These are phyloP conservation scores for Carassius carassius DNA, from an alignment of 2,113 vertebrate species.

Conservation along the genomic window DNA sequence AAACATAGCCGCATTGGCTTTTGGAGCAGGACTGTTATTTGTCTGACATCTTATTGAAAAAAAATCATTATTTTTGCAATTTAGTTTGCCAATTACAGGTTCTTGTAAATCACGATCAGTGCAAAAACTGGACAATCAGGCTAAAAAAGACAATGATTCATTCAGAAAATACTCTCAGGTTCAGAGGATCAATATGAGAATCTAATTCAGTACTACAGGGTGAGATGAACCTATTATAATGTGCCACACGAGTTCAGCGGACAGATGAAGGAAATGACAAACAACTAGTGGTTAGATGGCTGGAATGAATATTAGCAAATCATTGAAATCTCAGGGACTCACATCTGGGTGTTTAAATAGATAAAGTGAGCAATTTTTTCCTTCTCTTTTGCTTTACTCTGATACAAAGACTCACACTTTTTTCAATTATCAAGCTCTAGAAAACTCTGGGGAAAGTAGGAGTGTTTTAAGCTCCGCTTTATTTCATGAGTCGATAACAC, in stretches of 20 bases:
- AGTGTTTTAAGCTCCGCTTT: slow-evolving; percentile 77
- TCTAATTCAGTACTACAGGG: background rate
- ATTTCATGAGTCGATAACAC: slow-evolving; percentile 83
- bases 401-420: slow-evolving; percentile 64
- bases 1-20: background rate
- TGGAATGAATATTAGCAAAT: slow-evolving; percentile 12
- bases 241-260: background rate
- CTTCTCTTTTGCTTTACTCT: slow-evolving; percentile 38
- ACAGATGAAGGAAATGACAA: background rate
- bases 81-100: no score
- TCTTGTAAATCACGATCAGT: background rate
- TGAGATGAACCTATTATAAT: background rate
- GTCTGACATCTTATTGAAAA: background rate
- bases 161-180: background rate
- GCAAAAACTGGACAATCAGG: background rate
- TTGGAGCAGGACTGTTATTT: background rate
- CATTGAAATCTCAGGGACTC: slow-evolving; percentile 30
- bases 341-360: slow-evolving; percentile 37
- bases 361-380: slow-evolving; percentile 46
- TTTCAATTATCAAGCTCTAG: slow-evolving; percentile 78
- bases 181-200: slow-evolving; percentile 18
- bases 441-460: slow-evolving; percentile 78
- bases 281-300: background rate
- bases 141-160: background rate
- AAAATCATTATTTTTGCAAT: background rate